Evolutionary conservation across 2,888 invertebrate genomes (phyloP), one percentile per base, ranked within the genome.

Genomic region (Chymomyza caudatula): DNA sequence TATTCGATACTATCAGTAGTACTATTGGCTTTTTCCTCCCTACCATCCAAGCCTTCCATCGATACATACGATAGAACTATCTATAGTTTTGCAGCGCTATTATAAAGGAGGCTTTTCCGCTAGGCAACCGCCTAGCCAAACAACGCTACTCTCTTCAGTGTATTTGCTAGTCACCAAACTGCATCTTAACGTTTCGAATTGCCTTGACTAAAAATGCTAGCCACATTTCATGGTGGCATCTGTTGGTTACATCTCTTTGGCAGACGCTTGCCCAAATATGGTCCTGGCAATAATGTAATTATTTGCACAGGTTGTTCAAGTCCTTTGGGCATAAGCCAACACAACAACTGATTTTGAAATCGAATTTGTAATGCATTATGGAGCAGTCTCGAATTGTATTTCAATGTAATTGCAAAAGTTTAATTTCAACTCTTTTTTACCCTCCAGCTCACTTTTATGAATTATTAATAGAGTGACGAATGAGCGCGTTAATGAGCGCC

Each of bases 311-410:
- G 75, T 77, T 75, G 73, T 54, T n/a, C 29, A 6, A 55, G 71
- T 71, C 71, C 71, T 71, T 67, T 66, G 71, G 71, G 71, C 69
- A 37, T 49, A 17, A 23, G 13, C 53, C 69, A 57, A 58, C 49
- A 37, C 20, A 29, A 17, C 59, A 67, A 52, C 63, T 19, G 69
- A 49, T 43, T 58, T 52, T 20, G 69, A 65, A 69, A 74, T 72
- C 77, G 66, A 81, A 78, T 71, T 81, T 77, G 77, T 80, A 81
- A 80, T 80, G 80, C 84, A 80, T 84, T 80, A 84, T 84, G 84
- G 77, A 84, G 71, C 59, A 80, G 81, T 65, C 59, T 62, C 42
- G 29, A 37, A 37, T 11, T 11, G 29, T 37, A 47, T 19, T 19
- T 19, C 47, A 47, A 47, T 47, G 47, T 15, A 47, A 47, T 47